A percentile compares a stretch with the other conserved stretches of the same genome.
phyloP scores from a whole-genome alignment of 2,797 vertebrate species.

The Chanos chanos region DNA sequence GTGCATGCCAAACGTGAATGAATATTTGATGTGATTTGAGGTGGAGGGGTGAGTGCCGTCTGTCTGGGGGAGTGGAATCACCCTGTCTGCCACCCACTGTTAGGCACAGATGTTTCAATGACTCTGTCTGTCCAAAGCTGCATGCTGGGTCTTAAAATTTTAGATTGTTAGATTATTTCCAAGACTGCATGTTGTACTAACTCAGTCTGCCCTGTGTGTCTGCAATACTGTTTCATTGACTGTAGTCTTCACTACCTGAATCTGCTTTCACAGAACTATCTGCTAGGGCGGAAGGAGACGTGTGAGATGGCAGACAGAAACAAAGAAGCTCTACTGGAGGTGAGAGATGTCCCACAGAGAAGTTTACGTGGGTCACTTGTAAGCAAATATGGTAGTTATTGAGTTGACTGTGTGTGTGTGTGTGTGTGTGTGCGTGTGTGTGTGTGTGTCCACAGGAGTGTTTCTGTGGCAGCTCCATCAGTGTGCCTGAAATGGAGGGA shows the following conservation, averaged over 20 bases:
- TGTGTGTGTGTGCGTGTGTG: background rate
- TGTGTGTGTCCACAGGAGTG: constrained; percentile 78
- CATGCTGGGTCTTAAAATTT: too few relatives aligned
- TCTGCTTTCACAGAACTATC: constrained; percentile 83
- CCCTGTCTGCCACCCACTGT: background rate
- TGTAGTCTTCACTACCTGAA: background rate
- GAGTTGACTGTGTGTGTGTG: background rate
- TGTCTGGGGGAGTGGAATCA: background rate
- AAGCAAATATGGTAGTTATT: constrained; percentile 1
- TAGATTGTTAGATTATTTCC: too few relatives aligned
- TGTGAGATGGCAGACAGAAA: constrained; percentile 97
- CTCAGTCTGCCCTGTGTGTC: too few relatives aligned
- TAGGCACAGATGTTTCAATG: background rate
- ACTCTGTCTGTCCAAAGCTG: background rate
- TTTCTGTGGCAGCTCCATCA: constrained; percentile 92
- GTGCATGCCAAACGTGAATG: constrained; percentile 7
- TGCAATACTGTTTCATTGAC: too few relatives aligned
- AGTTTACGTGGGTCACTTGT: constrained; percentile 3
- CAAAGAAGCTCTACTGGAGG: constrained; percentile 96
- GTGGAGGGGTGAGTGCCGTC: constrained; percentile 4
- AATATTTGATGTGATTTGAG: constrained; percentile 35
- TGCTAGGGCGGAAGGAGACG: constrained; percentile 93
- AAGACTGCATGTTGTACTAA: too few relatives aligned
- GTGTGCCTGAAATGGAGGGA: constrained; percentile 96
- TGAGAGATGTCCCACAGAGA: constrained; percentile 48